Evolutionary conservation across 2,113 vertebrate species (phyloP).

Genomic region (Dendropsophus ebraccatus): DNA sequence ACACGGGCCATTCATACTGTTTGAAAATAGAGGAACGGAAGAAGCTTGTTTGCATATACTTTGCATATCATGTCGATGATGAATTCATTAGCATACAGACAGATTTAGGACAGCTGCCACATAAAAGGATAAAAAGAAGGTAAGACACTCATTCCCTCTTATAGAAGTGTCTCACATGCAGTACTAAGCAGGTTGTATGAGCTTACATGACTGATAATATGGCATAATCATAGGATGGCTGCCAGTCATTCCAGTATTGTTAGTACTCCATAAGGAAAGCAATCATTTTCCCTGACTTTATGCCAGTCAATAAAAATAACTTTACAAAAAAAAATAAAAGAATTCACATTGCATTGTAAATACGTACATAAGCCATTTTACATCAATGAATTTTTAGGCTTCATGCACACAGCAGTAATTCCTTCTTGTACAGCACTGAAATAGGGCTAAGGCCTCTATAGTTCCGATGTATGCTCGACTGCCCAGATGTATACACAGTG

Average conservation of each 20-base stretch:
- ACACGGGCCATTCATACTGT: conserved; percentile 9
- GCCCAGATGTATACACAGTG: neutral
- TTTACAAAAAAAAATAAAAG: neutral
- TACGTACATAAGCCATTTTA: neutral
- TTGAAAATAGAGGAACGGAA: neutral
- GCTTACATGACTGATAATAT: neutral
- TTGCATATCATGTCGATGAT: conserved; percentile 21
- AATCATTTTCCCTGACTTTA: neutral
- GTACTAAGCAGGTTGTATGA: too few species aligned
- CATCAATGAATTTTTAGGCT: neutral
- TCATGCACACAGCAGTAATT: too few species aligned
- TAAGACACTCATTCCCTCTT: neutral
- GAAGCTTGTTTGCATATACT: conserved; percentile 40
- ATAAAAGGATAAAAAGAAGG: conserved; percentile 29
- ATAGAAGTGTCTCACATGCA: neutral
- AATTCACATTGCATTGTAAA: neutral
- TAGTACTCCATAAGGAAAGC: neutral
- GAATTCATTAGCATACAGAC: conserved; percentile 35
- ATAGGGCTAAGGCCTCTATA: too few species aligned
- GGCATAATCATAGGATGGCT: neutral
- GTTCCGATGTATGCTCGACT: too few species aligned
- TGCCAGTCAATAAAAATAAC: neutral
- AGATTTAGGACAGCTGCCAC: conserved; percentile 41
- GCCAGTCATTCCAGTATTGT: neutral
- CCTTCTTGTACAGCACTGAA: too few species aligned